Conservation (phyloP, 2,888 invertebrate genomes). For the Dynastes hyllus region DNA sequence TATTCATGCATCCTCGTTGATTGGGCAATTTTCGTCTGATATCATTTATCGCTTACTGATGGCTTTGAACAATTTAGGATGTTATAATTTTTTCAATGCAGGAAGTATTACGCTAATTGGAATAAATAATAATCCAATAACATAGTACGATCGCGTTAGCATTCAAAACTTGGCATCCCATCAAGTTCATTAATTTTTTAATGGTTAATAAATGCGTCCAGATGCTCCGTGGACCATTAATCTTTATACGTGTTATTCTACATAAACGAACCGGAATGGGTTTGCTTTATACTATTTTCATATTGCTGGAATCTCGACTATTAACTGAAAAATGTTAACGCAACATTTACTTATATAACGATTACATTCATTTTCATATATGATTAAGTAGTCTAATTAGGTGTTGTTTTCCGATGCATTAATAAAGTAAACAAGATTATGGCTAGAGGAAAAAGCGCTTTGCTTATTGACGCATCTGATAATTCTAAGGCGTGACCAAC, state of each 20-base stretch:
- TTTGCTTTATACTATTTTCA: constrained; percentile 5
- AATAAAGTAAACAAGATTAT: constrained; percentile 3
- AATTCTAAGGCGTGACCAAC: constrained; percentile 33
- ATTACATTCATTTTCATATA: background rate
- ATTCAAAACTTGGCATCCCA: constrained; percentile 25
- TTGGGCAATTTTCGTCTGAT: constrained; percentile 17
- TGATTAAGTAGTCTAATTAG: constrained; percentile 5
- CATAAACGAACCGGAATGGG: constrained; percentile 35
- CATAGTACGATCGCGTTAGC: constrained; percentile 17
- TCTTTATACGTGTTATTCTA: constrained; percentile 33
- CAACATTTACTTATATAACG: constrained; percentile 9
- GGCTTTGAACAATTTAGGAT: constrained; percentile 30
- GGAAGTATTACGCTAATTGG: constrained; percentile 42
- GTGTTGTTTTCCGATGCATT: background rate
- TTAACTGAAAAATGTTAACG: constrained; percentile 10
- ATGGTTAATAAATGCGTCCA: constrained; percentile 24
- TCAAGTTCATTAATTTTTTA: constrained; percentile 44
- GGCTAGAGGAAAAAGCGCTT: background rate
- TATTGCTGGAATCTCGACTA: constrained; percentile 15
- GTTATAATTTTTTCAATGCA: constrained; percentile 40
- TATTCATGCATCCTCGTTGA: constrained; percentile 6
- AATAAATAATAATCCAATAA: constrained; percentile 39
- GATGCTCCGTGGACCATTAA: constrained; percentile 39
- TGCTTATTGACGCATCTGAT: constrained; percentile 41
- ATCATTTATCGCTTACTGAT: constrained; percentile 17